Base-by-base conservation (phyloP, 2,113 vertebrate genomes). In the human (Homo sapiens) region DNA sequence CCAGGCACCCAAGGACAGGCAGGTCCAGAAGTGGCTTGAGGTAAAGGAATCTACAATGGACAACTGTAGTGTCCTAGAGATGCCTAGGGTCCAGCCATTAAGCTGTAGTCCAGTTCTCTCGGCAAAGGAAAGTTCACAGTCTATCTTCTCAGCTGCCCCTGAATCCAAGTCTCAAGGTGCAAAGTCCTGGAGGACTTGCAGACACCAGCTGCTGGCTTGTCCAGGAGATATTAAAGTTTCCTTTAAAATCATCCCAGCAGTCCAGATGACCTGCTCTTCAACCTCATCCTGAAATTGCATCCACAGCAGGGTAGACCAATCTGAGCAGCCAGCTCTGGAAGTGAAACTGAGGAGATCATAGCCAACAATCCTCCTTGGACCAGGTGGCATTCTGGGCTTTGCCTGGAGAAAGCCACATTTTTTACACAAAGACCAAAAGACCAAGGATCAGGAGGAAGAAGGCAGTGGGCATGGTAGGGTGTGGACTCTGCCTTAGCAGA, bases 391-490 rank as follows among this genome's bases (percentile, higher is more conserved):
- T 48, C 48, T 72, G 35, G 10, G 38, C 30, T 97, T 94, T 72
- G 5, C 61, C 76, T 84, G 13, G 20, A 95, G 45, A 96, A 96
- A 96, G 23, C 3, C 75, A 70, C 35, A 32, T 89, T 90, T 94
- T 76, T 80, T 23, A 91, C 45, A 81, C 50, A 89, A 90, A 50
- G 16, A 61, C 9, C n/a, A 59, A 20, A 83, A 66, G 8, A 16
- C 78, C 57, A 55, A 78, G 76, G 57, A 81, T 55, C 3, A 2
- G 27, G 3, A 95, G 87, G 73, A 38, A 87, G n/a, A 59, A 80
- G 55, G 2, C 43, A 70, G 35, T 35, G 32, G 38, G 6, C 14
- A 12, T 40, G n/a, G 68, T 25, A 84, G 52, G 18, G 14, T 59
- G 30, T 30, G 20, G 18, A 55, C 59, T 82, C 5, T 75, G 17